Percentiles rank a stretch among this genome's conserved stretches.
Evolutionary conservation across 2,888 invertebrate genomes (phyloP).

Genomic region (Cerastis rubricosa): DNA sequence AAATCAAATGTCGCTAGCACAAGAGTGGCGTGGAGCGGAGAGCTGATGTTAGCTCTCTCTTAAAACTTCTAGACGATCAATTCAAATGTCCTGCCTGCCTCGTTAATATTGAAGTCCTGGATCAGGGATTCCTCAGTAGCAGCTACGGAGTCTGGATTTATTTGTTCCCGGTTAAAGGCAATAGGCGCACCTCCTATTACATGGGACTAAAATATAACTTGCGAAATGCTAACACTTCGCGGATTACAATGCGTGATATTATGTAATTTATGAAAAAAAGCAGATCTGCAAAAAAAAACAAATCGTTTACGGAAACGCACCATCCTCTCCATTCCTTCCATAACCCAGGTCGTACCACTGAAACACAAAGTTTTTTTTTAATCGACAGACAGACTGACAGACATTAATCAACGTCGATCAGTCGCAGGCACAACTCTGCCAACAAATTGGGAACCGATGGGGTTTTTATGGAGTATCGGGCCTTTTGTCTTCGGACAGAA

Average conservation of each 20-base stretch:
- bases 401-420: constrained; percentile 90
- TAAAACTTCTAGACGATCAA: no score
- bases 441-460: constrained; percentile 64
- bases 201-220: no score
- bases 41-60: neutral
- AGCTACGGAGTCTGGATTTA: no score
- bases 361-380: constrained; percentile 90
- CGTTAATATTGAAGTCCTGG: no score
- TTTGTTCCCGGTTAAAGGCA: no score
- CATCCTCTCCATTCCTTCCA: constrained; percentile 68
- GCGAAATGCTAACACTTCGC: no score
- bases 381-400: constrained; percentile 84
- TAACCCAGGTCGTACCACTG: constrained; percentile 77
- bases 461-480: constrained; percentile 63
- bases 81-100: no score
- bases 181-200: no score
- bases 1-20: constrained; percentile 87
- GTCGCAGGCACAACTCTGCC: constrained; percentile 76
- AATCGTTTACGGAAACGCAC: neutral
- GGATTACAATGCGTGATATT: no score
- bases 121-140: no score
- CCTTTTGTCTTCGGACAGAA: constrained; percentile 63
- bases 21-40: constrained; percentile 71
- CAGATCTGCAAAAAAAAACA: no score
- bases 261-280: no score